Percentiles rank a stretch among this genome's conserved stretches.
phyloP scores from a whole-genome alignment of 2,797 vertebrate species.

The Protonibea diacanthus region DNA sequence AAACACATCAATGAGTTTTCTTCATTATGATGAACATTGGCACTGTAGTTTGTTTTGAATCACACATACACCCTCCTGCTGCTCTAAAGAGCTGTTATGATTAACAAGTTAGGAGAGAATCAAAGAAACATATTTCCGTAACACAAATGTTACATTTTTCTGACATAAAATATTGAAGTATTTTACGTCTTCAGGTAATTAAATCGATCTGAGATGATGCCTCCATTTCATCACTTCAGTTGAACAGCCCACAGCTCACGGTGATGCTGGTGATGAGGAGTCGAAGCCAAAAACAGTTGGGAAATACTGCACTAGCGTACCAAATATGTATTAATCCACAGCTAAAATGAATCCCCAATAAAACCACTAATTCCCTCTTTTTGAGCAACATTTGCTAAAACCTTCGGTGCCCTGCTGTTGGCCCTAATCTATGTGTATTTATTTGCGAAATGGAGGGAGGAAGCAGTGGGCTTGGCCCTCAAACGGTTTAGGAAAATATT shows the following conservation, averaged over 20 bases:
- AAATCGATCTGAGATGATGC: background rate
- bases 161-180: background rate
- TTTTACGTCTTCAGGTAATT: background rate
- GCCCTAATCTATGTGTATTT: background rate
- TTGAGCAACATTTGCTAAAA: background rate
- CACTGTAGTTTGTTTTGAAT: slow-evolving; percentile 5
- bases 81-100: background rate
- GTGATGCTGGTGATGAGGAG: background rate
- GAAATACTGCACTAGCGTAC: background rate
- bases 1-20: slow-evolving; percentile 1
- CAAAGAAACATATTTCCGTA: slow-evolving; percentile 1
- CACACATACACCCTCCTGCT: too few relatives aligned
- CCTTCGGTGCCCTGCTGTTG: background rate
- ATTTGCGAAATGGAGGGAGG: background rate
- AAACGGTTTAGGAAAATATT: background rate
- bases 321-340: background rate
- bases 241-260: background rate
- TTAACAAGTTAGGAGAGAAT: background rate
- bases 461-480: background rate
- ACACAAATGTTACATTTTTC: background rate
- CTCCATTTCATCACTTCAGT: too few relatives aligned
- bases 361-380: background rate
- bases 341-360: background rate
- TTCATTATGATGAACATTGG: background rate
- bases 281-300: background rate